These are phyloP conservation scores for Ciconia stormi DNA, from an alignment of 2,113 vertebrate species.

Conservation along the genomic window DNA sequence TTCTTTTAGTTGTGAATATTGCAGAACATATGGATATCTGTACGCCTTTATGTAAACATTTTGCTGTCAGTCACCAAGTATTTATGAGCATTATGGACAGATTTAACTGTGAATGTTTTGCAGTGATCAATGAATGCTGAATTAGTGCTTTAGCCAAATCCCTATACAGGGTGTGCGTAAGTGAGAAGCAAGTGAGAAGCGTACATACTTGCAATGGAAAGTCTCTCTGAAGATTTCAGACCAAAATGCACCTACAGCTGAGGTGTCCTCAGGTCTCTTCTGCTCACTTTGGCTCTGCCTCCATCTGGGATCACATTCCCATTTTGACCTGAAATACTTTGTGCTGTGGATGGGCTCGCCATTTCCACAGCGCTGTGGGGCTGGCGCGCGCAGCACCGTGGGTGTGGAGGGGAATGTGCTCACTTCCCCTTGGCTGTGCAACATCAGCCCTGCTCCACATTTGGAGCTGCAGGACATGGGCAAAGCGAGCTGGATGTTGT, in stretches of 20 bases:
- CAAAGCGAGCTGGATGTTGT: neutral
- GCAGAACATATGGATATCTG: neutral
- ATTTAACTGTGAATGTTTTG: neutral
- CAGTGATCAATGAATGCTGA: neutral
- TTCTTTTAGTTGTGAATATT: neutral
- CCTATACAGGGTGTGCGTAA: fast-evolving
- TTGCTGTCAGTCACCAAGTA: neutral
- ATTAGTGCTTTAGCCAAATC: neutral
- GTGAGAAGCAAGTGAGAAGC: neutral
- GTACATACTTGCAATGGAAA: neutral
- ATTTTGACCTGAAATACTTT: neutral
- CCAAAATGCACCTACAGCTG: neutral
- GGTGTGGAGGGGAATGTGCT: neutral
- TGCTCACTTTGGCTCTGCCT: neutral
- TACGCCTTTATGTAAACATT: neutral
- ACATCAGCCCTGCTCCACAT: neutral
- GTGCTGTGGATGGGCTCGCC: neutral
- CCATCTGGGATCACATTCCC: neutral
- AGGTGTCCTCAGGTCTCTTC: neutral
- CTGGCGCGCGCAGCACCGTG: fast-evolving
- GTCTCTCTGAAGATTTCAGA: neutral
- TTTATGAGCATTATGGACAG: neutral
- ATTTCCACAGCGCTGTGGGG: neutral
- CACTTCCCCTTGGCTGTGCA: neutral
- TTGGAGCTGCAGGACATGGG: neutral